Base-by-base conservation (phyloP, 2,797 vertebrate species). In the Bucorvus abyssinicus region DNA sequence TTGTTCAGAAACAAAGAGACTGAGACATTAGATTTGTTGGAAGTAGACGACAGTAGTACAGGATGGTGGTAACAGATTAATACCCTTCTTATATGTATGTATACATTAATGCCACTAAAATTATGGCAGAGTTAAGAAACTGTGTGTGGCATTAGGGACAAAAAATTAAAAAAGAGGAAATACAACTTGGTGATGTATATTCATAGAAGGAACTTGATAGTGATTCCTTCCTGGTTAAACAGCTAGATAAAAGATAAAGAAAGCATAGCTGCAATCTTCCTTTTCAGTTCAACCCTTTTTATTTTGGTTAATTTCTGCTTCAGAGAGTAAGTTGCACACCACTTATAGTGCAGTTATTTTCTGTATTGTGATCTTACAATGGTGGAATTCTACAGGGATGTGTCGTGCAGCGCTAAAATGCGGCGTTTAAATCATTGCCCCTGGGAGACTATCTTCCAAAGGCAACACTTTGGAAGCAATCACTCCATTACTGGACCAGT, bases 11-110 rank as follows among this genome's bases (percentile, higher is more conserved):
- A 65, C 12, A 59, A 59, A 79, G 49, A 76, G 12, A 18, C 5
- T 17, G 26, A 16, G 23, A 9, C 11, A 30, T 8, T 24, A 40
- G 20, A 6, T 64, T 64, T 65, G 4, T 13, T 26, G 12, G 49
- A 22, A 47, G 13, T 12, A 87, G 36, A 52, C 6, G 55, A 78
- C 2, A 78, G 23, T 20, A 38, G 23, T 21, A 23, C 7, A 60
- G 8, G 11, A 60, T 6, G 3, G 3, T 32, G 30, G 4, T 30
- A 69, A 23, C 8, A 63, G 30, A 27, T 9, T 5, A 50, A 73
- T 6, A 10, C 2, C 7, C 12, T 30, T 77, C 17, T 27, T n/a
- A 3, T 0, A 1, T 42, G 6, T 42, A 18, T 7, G 2, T 57
- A 15, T 12, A 49, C 15, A 34, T 73, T 38, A 73, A 53, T 59